Evolutionary conservation across 2,888 invertebrate genomes (phyloP).

Genomic region (Amphipyra tragopoginis): DNA sequence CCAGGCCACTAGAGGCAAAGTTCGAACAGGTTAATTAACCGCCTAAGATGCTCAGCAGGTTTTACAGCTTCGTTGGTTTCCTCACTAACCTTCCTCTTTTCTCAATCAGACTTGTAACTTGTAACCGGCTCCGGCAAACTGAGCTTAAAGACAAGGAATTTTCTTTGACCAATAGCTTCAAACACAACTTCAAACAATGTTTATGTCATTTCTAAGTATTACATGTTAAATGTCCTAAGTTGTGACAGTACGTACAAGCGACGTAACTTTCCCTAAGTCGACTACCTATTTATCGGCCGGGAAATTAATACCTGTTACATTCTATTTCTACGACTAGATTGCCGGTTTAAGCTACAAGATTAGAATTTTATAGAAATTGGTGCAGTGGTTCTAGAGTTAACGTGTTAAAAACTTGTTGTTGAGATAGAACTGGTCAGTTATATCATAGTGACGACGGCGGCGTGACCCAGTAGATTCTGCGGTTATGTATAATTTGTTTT

Average conservation of each 20-base stretch:
- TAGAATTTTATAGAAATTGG: constrained; percentile 12
- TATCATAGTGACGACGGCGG: constrained; percentile 25
- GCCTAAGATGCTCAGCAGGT: too few species aligned
- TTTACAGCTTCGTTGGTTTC: too few species aligned
- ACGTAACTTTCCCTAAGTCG: constrained; percentile 38
- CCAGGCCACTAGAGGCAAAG: too few species aligned
- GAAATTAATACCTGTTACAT: constrained; percentile 33
- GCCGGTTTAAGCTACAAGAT: neutral
- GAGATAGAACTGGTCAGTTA: constrained; percentile 40
- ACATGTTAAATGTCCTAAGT: constrained; percentile 35
- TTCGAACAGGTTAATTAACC: too few species aligned
- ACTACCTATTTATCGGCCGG: neutral
- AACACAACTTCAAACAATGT: constrained; percentile 11
- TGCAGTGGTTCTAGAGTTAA: constrained; percentile 3
- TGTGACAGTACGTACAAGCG: constrained; percentile 19
- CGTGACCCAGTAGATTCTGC: constrained; percentile 37
- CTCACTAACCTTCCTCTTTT: too few species aligned
- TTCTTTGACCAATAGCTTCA: neutral
- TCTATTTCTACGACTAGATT: constrained; percentile 5
- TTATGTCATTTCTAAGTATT: constrained; percentile 37
- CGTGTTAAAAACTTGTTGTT: constrained; percentile 25
- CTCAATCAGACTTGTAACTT: too few species aligned
- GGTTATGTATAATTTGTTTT: constrained; percentile 36
- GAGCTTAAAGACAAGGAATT: neutral
- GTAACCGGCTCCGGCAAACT: too few species aligned